These are phyloP conservation scores for Archivesica marissinica DNA, from an alignment of 1,140 invertebrate species.

Conservation along the genomic window DNA sequence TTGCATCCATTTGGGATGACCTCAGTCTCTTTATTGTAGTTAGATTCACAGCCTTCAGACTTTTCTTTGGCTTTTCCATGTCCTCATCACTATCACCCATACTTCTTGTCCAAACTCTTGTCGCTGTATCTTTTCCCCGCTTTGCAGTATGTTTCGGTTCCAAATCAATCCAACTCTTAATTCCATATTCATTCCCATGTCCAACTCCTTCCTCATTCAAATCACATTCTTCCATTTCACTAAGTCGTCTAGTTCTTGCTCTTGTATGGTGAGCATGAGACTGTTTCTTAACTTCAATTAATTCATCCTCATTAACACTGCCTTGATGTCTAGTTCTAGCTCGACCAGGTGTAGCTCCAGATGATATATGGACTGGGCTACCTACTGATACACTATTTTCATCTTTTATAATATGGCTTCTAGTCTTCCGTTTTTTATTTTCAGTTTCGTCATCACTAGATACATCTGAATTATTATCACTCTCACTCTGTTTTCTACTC, in stretches of 20 bases:
- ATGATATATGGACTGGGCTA: background rate
- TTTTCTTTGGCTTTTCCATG: background rate
- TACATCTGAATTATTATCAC: background rate
- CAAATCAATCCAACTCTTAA: background rate
- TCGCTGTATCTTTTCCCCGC: background rate
- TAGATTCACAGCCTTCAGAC: background rate
- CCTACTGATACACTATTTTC: background rate
- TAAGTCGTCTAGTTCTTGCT: slow-evolving; percentile 19
- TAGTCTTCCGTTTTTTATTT: background rate
- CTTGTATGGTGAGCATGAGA: background rate
- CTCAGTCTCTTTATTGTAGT: background rate
- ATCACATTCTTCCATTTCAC: slow-evolving; percentile 7
- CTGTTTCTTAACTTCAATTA: background rate
- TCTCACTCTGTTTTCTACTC: background rate
- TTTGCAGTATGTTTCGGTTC: background rate
- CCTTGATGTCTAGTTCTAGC: slow-evolving; percentile 32
- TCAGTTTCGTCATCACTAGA: slow-evolving; percentile 11
- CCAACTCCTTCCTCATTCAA: background rate
- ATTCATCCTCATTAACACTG: background rate
- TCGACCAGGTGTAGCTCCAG: background rate
- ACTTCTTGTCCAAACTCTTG: slow-evolving; percentile 45
- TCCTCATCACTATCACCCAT: slow-evolving; percentile 16
- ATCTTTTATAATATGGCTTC: background rate
- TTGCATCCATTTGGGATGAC: slow-evolving; percentile 80
- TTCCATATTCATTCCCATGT: background rate